Conservation (phyloP, 2,113 vertebrate genomes). For the Mohoua ochrocephala region DNA sequence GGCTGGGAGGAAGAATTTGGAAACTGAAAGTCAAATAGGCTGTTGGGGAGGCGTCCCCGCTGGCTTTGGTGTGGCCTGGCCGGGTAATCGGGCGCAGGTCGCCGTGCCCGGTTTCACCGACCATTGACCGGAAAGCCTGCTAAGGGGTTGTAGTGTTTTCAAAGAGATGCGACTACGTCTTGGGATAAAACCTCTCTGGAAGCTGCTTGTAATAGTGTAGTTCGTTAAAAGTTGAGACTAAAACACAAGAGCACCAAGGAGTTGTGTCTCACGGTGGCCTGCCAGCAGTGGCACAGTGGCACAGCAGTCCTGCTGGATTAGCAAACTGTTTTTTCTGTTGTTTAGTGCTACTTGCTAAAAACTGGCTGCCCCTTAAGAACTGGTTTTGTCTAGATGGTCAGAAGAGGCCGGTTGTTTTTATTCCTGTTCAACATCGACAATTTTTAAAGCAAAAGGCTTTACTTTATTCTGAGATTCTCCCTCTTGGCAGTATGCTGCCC, state of each 20-base stretch:
- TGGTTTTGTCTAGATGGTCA: neutral
- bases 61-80: neutral
- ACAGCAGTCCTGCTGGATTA: neutral
- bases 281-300: no score
- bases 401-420: neutral
- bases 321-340: fast-evolving
- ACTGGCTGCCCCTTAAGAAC: fast-evolving
- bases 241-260: fast-evolving
- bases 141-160: fast-evolving
- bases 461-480: neutral
- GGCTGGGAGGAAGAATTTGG: neutral
- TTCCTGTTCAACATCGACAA: neutral
- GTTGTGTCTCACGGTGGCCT: fast-evolving
- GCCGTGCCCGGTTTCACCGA: neutral
- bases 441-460: neutral
- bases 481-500: neutral
- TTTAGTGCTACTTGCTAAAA: neutral
- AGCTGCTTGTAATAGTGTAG: no score
- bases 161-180: fast-evolving
- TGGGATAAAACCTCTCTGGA: neutral
- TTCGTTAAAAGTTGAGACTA: neutral
- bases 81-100: neutral
- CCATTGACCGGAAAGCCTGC: neutral
- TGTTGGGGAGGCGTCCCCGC: neutral
- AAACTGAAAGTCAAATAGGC: fast-evolving